These are phyloP conservation scores for Leucosticte australis DNA, from an alignment of 2,113 vertebrate species.

Conservation along the genomic window DNA sequence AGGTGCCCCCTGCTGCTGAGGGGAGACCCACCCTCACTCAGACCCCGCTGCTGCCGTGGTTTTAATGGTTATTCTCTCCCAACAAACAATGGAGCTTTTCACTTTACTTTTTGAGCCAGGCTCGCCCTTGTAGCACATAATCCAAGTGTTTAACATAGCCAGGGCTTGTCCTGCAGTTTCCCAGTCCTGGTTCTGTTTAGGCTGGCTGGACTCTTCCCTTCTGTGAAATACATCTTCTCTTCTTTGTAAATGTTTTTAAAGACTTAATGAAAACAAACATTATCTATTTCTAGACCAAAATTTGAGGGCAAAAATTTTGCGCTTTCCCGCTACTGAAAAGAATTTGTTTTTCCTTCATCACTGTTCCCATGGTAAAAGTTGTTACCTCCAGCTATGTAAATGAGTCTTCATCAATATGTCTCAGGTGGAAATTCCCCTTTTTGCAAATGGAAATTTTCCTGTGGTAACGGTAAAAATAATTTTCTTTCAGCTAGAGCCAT, in stretches of 20 bases:
- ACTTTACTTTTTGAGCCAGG: background rate
- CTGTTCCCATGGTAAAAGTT: constrained; percentile 35
- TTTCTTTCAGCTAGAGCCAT: background rate
- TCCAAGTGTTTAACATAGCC: background rate
- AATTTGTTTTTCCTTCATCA: background rate
- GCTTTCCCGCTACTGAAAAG: background rate
- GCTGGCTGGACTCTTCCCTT: background rate
- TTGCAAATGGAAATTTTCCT: constrained; percentile 24
- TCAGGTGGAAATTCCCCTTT: constrained; percentile 47
- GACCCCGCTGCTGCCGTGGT: background rate
- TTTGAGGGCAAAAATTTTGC: constrained; percentile 23
- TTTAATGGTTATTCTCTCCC: background rate
- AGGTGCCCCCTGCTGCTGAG: background rate
- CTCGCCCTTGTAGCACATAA: background rate
- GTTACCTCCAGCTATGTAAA: constrained; percentile 8
- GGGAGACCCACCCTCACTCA: background rate
- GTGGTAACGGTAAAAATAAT: background rate
- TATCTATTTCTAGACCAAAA: constrained; percentile 45
- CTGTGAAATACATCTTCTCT: constrained; percentile 34
- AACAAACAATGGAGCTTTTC: background rate
- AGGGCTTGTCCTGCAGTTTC: background rate
- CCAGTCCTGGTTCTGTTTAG: background rate
- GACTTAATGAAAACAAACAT: constrained; percentile 43
- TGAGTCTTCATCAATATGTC: background rate
- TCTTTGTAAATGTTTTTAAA: constrained; percentile 22